phyloP scores from a whole-genome alignment of 1,140 invertebrate species.

The Saxidomus purpurata region DNA sequence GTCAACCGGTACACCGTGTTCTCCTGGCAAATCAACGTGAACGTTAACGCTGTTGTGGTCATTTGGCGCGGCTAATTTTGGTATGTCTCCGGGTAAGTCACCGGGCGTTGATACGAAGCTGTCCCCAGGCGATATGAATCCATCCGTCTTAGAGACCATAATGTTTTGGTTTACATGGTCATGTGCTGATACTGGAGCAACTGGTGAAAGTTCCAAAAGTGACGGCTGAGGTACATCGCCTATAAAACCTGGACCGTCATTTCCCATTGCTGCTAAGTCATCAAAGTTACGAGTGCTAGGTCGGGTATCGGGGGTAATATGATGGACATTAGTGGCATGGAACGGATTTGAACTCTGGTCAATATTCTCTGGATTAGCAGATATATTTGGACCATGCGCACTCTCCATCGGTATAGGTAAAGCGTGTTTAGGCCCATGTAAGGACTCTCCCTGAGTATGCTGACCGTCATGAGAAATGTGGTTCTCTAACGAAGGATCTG shows the following conservation, averaged over 20 bases:
- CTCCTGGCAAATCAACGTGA: background rate
- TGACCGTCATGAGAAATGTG: background rate
- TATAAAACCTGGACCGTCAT: background rate
- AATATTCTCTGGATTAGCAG: background rate
- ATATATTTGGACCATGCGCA: background rate
- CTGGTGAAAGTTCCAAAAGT: background rate
- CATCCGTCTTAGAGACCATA: background rate
- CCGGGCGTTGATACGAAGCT: background rate
- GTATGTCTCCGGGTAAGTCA: background rate
- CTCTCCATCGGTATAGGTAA: background rate
- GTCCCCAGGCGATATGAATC: background rate
- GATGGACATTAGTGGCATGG: constrained; percentile 10
- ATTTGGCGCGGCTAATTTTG: background rate
- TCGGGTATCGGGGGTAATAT: background rate
- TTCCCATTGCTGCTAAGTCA: background rate
- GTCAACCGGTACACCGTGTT: background rate
- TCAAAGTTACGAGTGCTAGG: background rate
- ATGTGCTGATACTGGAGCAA: background rate
- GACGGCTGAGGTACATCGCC: no score
- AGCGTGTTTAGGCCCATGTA: background rate
- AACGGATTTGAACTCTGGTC: background rate
- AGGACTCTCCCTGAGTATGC: background rate
- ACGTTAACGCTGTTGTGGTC: no score
- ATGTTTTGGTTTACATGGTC: background rate
- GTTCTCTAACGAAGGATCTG: background rate